Conservation (phyloP, 2,888 invertebrate genomes). For the Pterobdella sp. region DNA sequence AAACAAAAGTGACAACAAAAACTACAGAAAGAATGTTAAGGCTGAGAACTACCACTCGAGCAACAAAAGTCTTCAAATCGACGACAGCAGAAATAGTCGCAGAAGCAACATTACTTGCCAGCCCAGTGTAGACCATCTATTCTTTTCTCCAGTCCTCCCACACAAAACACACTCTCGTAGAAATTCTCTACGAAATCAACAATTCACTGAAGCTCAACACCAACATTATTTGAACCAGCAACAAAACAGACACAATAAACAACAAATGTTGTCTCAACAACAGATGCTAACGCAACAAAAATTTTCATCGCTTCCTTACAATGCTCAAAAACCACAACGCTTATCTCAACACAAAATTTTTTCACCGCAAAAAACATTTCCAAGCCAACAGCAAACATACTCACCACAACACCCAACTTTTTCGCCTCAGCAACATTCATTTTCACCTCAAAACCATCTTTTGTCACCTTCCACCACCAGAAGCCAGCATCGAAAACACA, state of each 20-base stretch:
- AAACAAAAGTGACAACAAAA: neutral
- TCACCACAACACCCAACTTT: slow-evolving; percentile 1
- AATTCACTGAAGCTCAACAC: too few species aligned
- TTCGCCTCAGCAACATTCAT: neutral
- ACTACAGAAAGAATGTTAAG: neutral
- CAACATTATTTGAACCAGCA: neutral
- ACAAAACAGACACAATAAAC: neutral
- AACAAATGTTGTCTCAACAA: neutral
- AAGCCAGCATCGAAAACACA: neutral
- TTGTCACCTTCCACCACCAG: neutral
- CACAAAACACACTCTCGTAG: neutral
- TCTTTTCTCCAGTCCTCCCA: neutral
- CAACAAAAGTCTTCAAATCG: neutral
- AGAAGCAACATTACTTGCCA: neutral
- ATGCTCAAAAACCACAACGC: neutral
- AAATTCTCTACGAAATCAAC: neutral
- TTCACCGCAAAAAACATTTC: neutral
- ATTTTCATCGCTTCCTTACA: neutral
- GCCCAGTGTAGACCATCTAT: neutral
- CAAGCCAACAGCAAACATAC: neutral
- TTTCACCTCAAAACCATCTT: neutral
- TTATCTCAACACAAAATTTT: neutral
- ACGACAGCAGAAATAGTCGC: neutral
- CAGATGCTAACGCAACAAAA: neutral
- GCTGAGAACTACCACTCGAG: neutral